These are phyloP conservation scores for Anarhynchus alexandrinus DNA, from an alignment of 2,113 vertebrate species.

Conservation along the genomic window DNA sequence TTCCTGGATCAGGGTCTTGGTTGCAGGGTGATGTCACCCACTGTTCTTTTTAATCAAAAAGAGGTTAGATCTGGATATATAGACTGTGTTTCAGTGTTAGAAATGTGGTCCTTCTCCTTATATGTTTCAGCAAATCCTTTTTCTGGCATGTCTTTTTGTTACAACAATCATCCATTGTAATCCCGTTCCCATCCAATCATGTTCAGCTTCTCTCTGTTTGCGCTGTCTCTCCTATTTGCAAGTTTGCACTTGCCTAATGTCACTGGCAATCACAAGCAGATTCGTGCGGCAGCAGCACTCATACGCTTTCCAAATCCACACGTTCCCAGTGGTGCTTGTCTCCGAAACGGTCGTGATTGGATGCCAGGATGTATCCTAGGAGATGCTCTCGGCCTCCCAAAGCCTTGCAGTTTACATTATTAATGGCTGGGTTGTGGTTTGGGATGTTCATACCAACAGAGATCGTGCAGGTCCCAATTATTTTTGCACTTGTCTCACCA, in stretches of 20 bases:
- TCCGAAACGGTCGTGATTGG: neutral
- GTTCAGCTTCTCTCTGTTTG: neutral
- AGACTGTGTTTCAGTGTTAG: neutral
- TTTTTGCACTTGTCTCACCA: neutral
- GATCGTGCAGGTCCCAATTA: constrained; percentile 2
- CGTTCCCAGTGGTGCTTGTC: accelerated
- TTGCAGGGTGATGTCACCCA: neutral
- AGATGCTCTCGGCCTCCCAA: neutral
- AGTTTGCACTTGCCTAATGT: neutral
- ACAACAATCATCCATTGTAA: neutral
- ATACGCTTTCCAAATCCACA: neutral
- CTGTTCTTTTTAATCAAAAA: neutral
- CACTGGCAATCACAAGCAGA: neutral
- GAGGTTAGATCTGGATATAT: neutral
- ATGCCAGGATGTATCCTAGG: neutral
- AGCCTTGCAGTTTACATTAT: constrained; percentile 5
- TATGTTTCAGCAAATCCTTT: neutral
- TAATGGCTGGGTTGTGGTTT: constrained; percentile 5
- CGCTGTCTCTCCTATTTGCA: neutral
- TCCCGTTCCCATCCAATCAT: neutral
- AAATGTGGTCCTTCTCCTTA: neutral
- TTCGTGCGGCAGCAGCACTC: neutral
- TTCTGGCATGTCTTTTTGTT: neutral
- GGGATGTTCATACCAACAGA: neutral
- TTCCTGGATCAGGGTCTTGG: neutral